Evolutionary conservation across 2,797 vertebrate genomes (phyloP).

Genomic region (Micromesistius poutassou): DNA sequence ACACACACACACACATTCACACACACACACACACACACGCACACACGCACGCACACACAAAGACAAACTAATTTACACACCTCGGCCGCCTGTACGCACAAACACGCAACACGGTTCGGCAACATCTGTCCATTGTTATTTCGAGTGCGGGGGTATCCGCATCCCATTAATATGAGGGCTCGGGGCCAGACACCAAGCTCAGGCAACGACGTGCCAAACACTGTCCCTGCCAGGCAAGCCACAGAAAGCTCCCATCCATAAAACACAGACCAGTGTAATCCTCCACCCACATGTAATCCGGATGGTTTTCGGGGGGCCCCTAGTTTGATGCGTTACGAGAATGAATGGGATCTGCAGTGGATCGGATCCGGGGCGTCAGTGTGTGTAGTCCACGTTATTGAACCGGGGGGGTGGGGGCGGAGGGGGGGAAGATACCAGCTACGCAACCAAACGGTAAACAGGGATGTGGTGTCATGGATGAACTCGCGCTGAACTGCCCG

Average conservation of each 20-base stretch:
- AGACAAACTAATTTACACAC: neutral
- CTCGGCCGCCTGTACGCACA: constrained; percentile 10
- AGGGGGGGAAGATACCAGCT: no score
- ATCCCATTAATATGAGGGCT: constrained; percentile 27
- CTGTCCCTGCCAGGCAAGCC: constrained; percentile 39
- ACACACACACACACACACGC: constrained; percentile 29
- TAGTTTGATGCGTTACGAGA: constrained; percentile 16
- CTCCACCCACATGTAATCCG: constrained; percentile 51
- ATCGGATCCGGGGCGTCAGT: no score
- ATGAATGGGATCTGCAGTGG: no score
- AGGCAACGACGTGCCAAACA: constrained; percentile 33
- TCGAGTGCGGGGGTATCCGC: constrained; percentile 41
- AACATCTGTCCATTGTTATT: constrained; percentile 65
- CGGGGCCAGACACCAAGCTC: constrained; percentile 34
- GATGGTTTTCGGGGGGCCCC: constrained; percentile 50
- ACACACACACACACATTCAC: constrained; percentile 9
- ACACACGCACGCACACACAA: constrained; percentile 4
- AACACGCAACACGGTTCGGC: constrained; percentile 16
- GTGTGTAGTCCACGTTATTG: no score
- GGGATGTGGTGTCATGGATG: no score
- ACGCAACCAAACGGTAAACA: no score
- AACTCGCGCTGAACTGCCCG: no score
- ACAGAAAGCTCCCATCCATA: constrained; percentile 12
- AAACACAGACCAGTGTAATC: constrained; percentile 47
- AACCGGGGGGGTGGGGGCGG: no score